These are phyloP conservation scores for Chorisops tibialis DNA, from an alignment of 2,888 invertebrate species.

Conservation along the genomic window DNA sequence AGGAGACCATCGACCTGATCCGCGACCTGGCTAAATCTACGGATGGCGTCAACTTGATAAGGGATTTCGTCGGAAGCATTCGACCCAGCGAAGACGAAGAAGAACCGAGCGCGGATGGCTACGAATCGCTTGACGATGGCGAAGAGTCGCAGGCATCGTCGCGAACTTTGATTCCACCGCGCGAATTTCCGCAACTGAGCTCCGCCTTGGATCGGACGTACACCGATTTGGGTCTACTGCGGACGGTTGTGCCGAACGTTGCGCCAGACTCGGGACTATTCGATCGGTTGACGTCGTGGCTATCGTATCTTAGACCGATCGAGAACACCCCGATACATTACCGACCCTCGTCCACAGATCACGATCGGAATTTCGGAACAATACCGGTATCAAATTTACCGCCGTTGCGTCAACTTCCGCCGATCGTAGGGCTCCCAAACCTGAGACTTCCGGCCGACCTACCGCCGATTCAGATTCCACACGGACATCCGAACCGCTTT, in stretches of 20 bases:
- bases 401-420: background rate
- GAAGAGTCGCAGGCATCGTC: background rate
- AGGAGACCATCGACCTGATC: conserved; percentile 27
- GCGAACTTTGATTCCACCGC: background rate
- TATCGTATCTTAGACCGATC: background rate
- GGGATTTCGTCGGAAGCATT: background rate
- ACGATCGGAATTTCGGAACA: background rate
- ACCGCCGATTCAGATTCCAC: no score
- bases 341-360: background rate
- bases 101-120: background rate
- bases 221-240: background rate
- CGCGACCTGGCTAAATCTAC: conserved; percentile 23
- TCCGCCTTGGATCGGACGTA: background rate
- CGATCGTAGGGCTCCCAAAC: background rate
- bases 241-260: background rate
- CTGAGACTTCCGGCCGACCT: no score
- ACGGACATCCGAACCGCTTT: no score
- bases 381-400: background rate
- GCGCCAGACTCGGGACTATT: background rate
- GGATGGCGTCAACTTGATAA: conserved; percentile 25
- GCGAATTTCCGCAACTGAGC: background rate
- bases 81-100: background rate
- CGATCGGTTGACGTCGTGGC: background rate
- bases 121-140: background rate
- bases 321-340: background rate